A percentile compares a stretch with the other conserved stretches of the same genome.
Evolutionary conservation across 2,888 invertebrate genomes (phyloP).

Genomic region (Cryptocheilus praepositus): DNA sequence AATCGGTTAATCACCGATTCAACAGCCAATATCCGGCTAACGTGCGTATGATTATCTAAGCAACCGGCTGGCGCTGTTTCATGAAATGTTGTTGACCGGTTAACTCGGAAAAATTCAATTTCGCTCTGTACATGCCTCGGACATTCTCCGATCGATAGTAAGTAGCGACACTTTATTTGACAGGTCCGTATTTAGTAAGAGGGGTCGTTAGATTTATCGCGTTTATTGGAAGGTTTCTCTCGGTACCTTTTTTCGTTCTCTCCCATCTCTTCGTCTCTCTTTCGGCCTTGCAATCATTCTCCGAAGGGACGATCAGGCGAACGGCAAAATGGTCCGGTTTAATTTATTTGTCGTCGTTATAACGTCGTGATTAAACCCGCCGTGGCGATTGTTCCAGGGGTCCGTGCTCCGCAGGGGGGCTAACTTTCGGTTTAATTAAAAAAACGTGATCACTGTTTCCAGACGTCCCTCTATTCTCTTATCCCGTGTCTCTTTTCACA

Average conservation of each 20-base stretch:
- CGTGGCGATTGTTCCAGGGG: slow-evolving; percentile 23
- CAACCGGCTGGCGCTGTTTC: too few species aligned
- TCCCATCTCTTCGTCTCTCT: background rate
- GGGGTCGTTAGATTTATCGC: too few species aligned
- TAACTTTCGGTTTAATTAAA: slow-evolving; percentile 63
- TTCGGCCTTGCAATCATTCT: slow-evolving; percentile 22
- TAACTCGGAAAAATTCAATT: too few species aligned
- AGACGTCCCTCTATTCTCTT: slow-evolving; percentile 33
- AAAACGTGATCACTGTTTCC: slow-evolving; percentile 56
- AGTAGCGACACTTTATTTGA: too few species aligned
- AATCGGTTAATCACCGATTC: too few species aligned
- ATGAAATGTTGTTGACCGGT: too few species aligned
- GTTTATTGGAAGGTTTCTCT: too few species aligned
- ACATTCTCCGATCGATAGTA: too few species aligned
- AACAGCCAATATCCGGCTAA: too few species aligned
- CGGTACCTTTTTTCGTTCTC: background rate
- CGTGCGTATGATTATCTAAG: too few species aligned
- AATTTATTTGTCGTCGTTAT: slow-evolving; percentile 63
- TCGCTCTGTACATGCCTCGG: too few species aligned
- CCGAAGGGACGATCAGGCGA: slow-evolving; percentile 38
- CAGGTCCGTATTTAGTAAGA: too few species aligned
- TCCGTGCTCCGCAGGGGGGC: slow-evolving; percentile 26
- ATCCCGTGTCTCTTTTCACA: slow-evolving; percentile 4
- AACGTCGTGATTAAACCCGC: slow-evolving; percentile 59
- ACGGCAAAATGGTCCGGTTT: slow-evolving; percentile 52